Evolutionary conservation across 30 jellyfish, hydroid and myxozoan genomes (phyloP).

Genomic region (Aurelia coerulea): DNA sequence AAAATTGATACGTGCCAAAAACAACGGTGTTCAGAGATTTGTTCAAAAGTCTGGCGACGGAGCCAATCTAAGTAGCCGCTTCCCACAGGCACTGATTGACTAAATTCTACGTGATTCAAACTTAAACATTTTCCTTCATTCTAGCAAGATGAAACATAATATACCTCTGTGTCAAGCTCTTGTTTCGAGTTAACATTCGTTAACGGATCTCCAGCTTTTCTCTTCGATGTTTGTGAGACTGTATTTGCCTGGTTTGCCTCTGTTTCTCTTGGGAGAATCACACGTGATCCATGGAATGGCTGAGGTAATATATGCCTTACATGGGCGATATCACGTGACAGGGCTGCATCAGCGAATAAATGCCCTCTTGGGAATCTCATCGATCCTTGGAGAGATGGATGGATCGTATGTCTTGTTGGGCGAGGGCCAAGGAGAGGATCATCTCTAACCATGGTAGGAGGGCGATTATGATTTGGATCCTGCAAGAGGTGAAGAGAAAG

Average conservation of each 20-base stretch:
- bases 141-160: too few relatives aligned
- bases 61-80: too few relatives aligned
- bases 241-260: conserved; percentile 7
- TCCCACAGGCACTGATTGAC: too few relatives aligned
- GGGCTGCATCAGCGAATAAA: conserved; percentile 22
- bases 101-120: too few relatives aligned
- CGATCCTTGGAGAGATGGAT: conserved; percentile 56
- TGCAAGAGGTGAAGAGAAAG: too few relatives aligned
- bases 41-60: too few relatives aligned
- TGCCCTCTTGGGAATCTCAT: conserved; percentile 45
- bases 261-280: conserved; percentile 12
- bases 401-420: conserved; percentile 65
- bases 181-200: too few relatives aligned
- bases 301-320: conserved; percentile 50
- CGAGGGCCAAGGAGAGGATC: conserved; percentile 28
- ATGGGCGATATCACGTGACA: conserved; percentile 49
- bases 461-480: not conserved
- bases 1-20: too few relatives aligned
- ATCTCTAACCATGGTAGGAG: conserved; percentile 11
- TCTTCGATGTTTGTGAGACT: not conserved
- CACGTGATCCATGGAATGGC: conserved; percentile 38
- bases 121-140: too few relatives aligned
- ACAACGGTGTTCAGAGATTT: too few relatives aligned
- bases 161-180: too few relatives aligned
- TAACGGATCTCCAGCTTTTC: not conserved